These are phyloP conservation scores for Cyanoliseus patagonus DNA, from an alignment of 2,113 vertebrate genomes.

Conservation along the genomic window DNA sequence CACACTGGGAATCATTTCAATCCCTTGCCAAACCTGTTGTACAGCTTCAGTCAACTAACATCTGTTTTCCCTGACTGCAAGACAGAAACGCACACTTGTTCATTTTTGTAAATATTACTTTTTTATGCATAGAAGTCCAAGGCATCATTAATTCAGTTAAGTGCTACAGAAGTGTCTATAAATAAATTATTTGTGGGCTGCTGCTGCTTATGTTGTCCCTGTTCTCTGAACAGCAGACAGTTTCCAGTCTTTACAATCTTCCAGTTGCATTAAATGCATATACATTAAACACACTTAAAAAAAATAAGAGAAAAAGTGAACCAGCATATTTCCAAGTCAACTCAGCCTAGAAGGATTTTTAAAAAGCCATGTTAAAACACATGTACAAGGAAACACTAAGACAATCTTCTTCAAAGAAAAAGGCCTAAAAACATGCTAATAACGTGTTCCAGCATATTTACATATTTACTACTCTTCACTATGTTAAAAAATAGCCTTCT, in stretches of 20 bases:
- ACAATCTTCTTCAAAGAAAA: neutral
- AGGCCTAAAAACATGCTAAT: neutral
- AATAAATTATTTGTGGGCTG: conserved; percentile 58
- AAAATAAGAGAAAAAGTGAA: neutral
- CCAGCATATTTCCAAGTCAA: neutral
- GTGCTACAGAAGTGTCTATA: conserved; percentile 7
- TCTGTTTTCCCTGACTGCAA: neutral
- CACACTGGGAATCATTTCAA: neutral
- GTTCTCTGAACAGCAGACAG: neutral
- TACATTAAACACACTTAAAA: neutral
- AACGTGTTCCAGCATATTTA: neutral
- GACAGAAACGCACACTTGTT: neutral
- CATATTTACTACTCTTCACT: neutral
- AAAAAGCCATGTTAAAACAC: neutral
- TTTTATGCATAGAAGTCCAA: neutral
- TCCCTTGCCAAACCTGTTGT: neutral
- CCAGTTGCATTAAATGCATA: conserved; percentile 32
- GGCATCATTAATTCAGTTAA: neutral
- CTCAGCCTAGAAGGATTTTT: neutral
- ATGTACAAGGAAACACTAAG: neutral
- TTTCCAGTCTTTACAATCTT: conserved; percentile 26
- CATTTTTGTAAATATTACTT: conserved; percentile 14
- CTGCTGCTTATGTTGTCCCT: conserved; percentile 22
- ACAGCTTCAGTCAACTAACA: neutral
- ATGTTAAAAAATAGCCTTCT: neutral